Base-by-base conservation (phyloP, 2,113 vertebrate species). In the Scomber colias region DNA sequence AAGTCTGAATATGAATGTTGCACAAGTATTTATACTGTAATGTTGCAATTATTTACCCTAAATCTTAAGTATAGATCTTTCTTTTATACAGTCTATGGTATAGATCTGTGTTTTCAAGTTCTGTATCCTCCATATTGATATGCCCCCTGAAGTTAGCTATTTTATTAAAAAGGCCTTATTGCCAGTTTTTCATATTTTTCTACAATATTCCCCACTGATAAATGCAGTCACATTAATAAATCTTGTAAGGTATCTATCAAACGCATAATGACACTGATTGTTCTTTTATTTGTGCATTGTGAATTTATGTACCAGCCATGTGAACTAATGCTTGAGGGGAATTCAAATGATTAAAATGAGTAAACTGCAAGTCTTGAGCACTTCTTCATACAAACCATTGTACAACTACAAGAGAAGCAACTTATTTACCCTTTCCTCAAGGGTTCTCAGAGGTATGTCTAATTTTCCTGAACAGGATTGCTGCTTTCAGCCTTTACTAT, bases 41-140 rank as follows among this genome's bases (percentile, higher is more conserved):
- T 61, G 46, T 67, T 81, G 19, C 46, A 69, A 71, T 83, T 3
- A 75, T 79, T 83, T 55, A 79, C 31, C 56, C 79, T 71, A 24
- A 82, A 77, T 65, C 24, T 27, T 27, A 27, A 27, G 31, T 67
- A 83, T 83, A 54, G 57, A 78, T 82, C 49, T 75, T 15, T 67
- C 12, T 72, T 68, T 24, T 44, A 21, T 21, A 21, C 21, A 21
- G 21, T 21, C 21, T 21, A 21, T 21, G 21, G 40, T 67, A 83
- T 83, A 54, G 57, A 78, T 82, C 49, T 75, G 15, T 67, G 15
- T 72, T 68, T 24, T 44, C 55, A 61, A 31, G 35, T 11, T 62
- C 53, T 31, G 0, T 40, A 16, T 30, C 13, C 13, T 71, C 35
- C n/a, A n/a, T 57, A 49, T 48, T 21, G 7, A 3, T 15, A 17